Evolutionary conservation across 2,113 vertebrate genomes (phyloP).

Genomic region (Oceanodroma tethys): DNA sequence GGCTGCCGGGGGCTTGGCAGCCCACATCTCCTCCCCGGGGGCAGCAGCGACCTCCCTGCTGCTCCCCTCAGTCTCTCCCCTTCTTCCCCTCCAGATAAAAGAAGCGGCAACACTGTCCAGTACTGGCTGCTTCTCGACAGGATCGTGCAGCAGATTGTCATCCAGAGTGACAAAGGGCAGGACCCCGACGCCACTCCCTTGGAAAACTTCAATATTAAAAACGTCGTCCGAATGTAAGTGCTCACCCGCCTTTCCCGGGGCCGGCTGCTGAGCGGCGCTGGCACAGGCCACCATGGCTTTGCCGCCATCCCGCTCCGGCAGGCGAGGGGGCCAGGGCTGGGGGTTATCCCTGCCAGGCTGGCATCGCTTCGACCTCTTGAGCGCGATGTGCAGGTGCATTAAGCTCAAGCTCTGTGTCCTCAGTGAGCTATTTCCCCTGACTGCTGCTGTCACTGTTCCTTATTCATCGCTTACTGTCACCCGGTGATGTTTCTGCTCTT

Average conservation of each 20-base stretch:
- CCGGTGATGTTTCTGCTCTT: background rate
- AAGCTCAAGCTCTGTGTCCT: background rate
- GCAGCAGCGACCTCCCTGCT: fast-evolving
- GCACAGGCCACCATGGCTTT: fast-evolving
- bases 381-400: background rate
- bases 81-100: constrained; percentile 82
- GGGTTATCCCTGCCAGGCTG: background rate
- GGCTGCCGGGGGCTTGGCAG: background rate
- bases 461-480: background rate
- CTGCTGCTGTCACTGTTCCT: background rate
- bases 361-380: background rate
- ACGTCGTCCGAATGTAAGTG: constrained; percentile 96
- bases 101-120: constrained; percentile 96
- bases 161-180: constrained; percentile 97
- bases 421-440: background rate
- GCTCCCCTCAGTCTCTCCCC: background rate
- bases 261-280: background rate
- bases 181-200: constrained; percentile 93
- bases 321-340: background rate
- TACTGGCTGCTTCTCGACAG: constrained; percentile 97
- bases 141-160: constrained; percentile 96
- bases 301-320: fast-evolving
- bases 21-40: background rate
- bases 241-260: background rate
- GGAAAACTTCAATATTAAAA: constrained; percentile 99